Percentiles rank a stretch among this genome's conserved stretches.
phyloP scores from a whole-genome alignment of 2,888 invertebrate species.

The Ceramica pisi region DNA sequence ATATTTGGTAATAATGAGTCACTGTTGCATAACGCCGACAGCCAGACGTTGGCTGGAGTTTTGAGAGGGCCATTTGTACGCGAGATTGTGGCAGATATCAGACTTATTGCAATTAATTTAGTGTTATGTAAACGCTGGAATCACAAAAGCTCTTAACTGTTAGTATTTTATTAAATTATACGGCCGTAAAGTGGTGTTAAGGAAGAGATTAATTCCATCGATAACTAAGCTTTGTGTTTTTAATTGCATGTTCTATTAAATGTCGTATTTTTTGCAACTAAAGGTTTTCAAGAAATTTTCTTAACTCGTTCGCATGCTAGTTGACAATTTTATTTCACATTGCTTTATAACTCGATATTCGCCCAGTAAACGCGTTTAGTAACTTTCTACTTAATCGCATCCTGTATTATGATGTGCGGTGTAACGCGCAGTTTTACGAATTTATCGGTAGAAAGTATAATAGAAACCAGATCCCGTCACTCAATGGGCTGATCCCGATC shows the following conservation, averaged over 20 bases:
- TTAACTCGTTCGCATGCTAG: slow-evolving; percentile 39
- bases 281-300: slow-evolving; percentile 26
- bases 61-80: slow-evolving; percentile 69
- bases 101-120: slow-evolving; percentile 71
- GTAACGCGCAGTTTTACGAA: slow-evolving; percentile 59
- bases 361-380: slow-evolving; percentile 55
- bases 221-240: slow-evolving; percentile 9
- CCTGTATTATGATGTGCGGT: slow-evolving; percentile 55
- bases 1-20: slow-evolving; percentile 81
- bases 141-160: slow-evolving; percentile 45
- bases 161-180: slow-evolving; percentile 39
- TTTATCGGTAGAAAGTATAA: slow-evolving; percentile 67
- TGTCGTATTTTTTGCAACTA: background rate
- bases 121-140: slow-evolving; percentile 71
- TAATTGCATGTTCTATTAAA: slow-evolving; percentile 2
- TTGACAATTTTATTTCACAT: slow-evolving; percentile 53
- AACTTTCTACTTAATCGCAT: slow-evolving; percentile 66
- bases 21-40: slow-evolving; percentile 76
- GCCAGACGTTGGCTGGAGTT: slow-evolving; percentile 70
- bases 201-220: slow-evolving; percentile 16
- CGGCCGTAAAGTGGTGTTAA: slow-evolving; percentile 17
- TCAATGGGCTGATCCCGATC: slow-evolving; percentile 75
- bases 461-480: slow-evolving; percentile 77
- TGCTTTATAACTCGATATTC: slow-evolving; percentile 55
- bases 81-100: slow-evolving; percentile 69